These are phyloP conservation scores for Acronicta psi DNA, from an alignment of 2,888 invertebrate species.

Conservation along the genomic window DNA sequence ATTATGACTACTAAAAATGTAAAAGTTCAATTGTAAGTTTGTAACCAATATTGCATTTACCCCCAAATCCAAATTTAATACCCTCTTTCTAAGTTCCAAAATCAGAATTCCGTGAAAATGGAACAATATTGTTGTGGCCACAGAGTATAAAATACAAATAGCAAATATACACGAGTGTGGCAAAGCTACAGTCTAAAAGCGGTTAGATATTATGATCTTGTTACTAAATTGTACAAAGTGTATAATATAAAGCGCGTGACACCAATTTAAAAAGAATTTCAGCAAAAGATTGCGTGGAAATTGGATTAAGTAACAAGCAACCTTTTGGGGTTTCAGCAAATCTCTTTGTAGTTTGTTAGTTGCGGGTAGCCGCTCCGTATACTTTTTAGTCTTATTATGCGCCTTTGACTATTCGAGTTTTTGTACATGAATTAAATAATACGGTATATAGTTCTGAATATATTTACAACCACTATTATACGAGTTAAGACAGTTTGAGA, in stretches of 20 bases:
- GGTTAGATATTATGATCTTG: slow-evolving; percentile 22
- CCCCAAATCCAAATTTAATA: background rate
- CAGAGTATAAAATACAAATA: slow-evolving; percentile 3
- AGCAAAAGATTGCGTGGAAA: slow-evolving; percentile 61
- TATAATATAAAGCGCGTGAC: slow-evolving; percentile 54
- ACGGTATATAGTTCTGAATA: background rate
- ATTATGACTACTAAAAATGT: background rate
- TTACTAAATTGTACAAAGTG: slow-evolving; percentile 51
- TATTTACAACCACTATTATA: background rate
- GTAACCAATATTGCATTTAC: background rate
- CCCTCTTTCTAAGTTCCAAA: background rate
- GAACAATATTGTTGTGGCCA: background rate
- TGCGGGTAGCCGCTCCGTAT: slow-evolving; percentile 32
- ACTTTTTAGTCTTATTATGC: slow-evolving; percentile 40
- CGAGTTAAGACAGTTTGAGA: too few species aligned
- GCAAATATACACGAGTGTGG: slow-evolving; percentile 14
- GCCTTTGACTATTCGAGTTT: slow-evolving; percentile 8
- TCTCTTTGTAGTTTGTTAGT: slow-evolving; percentile 64
- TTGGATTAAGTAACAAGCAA: slow-evolving; percentile 74
- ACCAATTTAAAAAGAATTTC: slow-evolving; percentile 61
- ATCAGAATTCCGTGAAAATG: background rate
- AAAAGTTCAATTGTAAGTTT: background rate
- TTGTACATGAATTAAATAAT: background rate
- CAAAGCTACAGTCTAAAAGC: slow-evolving; percentile 27
- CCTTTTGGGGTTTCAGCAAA: slow-evolving; percentile 75